phyloP scores from a whole-genome alignment of 2,797 vertebrate species.

The Oceanodroma leucorhoa region DNA sequence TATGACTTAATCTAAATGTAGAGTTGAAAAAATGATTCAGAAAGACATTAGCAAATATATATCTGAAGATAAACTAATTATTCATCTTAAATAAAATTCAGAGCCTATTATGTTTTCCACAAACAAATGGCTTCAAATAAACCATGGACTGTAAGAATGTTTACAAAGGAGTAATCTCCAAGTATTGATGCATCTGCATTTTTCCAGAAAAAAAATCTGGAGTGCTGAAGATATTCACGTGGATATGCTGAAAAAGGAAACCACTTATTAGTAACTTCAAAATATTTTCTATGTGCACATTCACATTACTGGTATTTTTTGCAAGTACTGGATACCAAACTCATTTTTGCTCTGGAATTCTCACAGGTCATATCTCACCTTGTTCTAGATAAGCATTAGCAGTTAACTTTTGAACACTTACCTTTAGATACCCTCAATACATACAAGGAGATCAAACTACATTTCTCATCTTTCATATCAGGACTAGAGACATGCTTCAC shows the following conservation, averaged over 20 bases:
- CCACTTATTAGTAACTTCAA: neutral
- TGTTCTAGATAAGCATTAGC: neutral
- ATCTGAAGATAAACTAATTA: neutral
- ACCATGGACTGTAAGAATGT: neutral
- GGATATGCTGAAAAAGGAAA: neutral
- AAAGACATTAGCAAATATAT: neutral
- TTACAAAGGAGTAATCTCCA: neutral
- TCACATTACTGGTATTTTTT: neutral
- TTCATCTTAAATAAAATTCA: neutral
- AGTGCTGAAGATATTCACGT: neutral
- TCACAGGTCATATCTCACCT: neutral
- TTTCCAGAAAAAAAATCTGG: neutral
- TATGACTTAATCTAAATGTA: neutral
- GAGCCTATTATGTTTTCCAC: neutral
- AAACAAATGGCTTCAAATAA: neutral
- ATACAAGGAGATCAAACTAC: neutral
- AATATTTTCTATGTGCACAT: neutral
- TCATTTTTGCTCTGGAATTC: neutral
- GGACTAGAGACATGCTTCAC: neutral
- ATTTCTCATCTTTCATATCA: neutral
- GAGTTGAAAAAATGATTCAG: neutral
- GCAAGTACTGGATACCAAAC: neutral
- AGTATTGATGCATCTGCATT: neutral
- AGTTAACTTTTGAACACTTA: neutral
- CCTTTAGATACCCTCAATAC: neutral